Conservation (phyloP, 2,888 invertebrate genomes). For the Cecidostiba fungosa region DNA sequence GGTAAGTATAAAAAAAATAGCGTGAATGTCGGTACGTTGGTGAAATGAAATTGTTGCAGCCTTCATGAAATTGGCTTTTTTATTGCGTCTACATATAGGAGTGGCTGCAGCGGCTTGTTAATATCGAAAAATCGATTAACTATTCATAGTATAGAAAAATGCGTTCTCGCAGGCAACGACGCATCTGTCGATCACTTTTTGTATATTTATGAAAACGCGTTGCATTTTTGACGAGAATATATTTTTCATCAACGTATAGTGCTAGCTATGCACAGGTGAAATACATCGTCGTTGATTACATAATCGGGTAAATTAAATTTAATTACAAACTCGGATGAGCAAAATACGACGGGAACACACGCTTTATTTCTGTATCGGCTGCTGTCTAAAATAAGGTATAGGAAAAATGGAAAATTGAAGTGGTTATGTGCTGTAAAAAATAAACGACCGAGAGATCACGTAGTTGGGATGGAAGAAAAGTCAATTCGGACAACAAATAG, state of each 20-base stretch:
- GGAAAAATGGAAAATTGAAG: neutral
- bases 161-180: neutral
- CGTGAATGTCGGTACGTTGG: neutral
- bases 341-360: neutral
- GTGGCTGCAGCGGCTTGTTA: neutral
- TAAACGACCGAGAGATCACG: neutral
- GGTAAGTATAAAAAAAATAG: neutral
- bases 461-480: neutral
- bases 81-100: neutral
- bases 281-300: neutral
- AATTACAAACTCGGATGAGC: neutral
- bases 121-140: slow-evolving; percentile 32
- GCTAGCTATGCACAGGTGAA: too few relatives aligned
- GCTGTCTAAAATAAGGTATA: neutral
- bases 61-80: neutral
- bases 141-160: neutral
- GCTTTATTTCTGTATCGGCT: neutral
- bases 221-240: neutral
- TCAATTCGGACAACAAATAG: slow-evolving; percentile 8
- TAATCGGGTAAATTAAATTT: neutral
- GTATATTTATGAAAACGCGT: neutral
- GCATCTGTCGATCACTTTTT: neutral
- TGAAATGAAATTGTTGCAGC: neutral
- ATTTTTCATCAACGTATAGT: neutral
- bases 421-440: neutral